Conservation (phyloP, 2,113 vertebrate genomes). For the Callorhinus ursinus region DNA sequence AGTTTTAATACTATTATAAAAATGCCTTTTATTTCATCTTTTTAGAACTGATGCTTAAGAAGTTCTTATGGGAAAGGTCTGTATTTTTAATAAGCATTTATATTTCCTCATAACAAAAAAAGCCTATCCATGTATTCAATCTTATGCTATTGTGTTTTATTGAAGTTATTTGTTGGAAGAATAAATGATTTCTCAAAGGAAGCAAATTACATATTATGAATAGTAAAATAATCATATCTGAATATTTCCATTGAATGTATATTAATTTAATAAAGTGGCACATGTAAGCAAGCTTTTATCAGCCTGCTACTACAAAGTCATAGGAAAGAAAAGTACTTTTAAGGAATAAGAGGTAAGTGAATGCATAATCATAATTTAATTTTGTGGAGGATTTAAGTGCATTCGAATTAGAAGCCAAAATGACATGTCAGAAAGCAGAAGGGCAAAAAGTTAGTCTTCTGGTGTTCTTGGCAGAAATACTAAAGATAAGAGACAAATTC, state of each 20-base stretch:
- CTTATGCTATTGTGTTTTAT: constrained; percentile 65
- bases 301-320: constrained; percentile 49
- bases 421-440: constrained; percentile 52
- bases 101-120: constrained; percentile 70
- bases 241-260: constrained; percentile 54
- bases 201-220: constrained; percentile 67
- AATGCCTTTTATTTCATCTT: constrained; percentile 54
- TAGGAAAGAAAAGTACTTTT: constrained; percentile 53
- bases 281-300: constrained; percentile 48
- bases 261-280: constrained; percentile 72
- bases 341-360: constrained; percentile 62
- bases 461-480: neutral
- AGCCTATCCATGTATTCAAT: constrained; percentile 50
- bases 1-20: constrained; percentile 67
- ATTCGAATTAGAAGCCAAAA: constrained; percentile 60
- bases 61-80: constrained; percentile 62
- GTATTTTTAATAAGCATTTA: constrained; percentile 67
- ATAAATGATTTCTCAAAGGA: constrained; percentile 63
- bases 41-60: constrained; percentile 55
- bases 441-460: constrained; percentile 12
- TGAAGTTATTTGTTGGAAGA: constrained; percentile 70
- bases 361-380: constrained; percentile 60
- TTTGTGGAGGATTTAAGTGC: constrained; percentile 52
- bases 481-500: constrained; percentile 11
- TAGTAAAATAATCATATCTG: constrained; percentile 70